Percentiles rank a stretch among this genome's conserved stretches.
These are phyloP conservation scores for Myodes glareolus DNA, from an alignment of 2,113 vertebrate species.

Conservation along the genomic window DNA sequence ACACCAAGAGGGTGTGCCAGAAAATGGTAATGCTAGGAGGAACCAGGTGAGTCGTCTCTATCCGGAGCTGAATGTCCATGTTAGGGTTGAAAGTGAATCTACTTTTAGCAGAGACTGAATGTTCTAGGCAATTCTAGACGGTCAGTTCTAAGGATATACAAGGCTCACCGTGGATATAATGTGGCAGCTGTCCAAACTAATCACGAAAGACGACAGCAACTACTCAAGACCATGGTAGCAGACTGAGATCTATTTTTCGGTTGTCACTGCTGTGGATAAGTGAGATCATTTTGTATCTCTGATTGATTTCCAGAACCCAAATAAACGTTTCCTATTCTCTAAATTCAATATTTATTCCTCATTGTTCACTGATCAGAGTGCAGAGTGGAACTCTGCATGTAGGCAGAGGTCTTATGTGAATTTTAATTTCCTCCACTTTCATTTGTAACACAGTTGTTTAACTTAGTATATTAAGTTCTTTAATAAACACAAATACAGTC, in stretches of 20 bases:
- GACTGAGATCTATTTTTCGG: background rate
- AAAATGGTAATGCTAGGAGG: background rate
- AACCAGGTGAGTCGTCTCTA: background rate
- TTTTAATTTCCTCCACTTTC: background rate
- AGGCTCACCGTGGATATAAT: conserved; percentile 54
- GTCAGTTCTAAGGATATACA: conserved; percentile 28
- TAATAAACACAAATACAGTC: background rate
- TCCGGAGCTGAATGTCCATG: background rate
- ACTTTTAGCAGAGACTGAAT: conserved; percentile 61
- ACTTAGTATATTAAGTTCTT: background rate
- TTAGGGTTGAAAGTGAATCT: conserved; percentile 31
- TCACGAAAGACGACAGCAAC: conserved; percentile 47
- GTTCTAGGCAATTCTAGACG: conserved; percentile 53
- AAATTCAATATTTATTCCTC: conserved; percentile 50
- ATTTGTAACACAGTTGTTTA: background rate
- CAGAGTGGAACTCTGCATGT: background rate
- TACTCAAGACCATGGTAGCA: conserved; percentile 6
- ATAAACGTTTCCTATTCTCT: conserved; percentile 7
- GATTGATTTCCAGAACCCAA: conserved; percentile 31
- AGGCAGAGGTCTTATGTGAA: background rate
- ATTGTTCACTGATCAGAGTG: background rate
- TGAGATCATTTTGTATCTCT: conserved; percentile 29
- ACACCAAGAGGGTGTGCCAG: background rate
- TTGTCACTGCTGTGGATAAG: background rate
- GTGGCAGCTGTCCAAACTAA: conserved; percentile 60